Evolutionary conservation across 2,113 vertebrate genomes (phyloP), one percentile per base, ranked within the genome.

Genomic region (Cyprinodon brontotheroides): DNA sequence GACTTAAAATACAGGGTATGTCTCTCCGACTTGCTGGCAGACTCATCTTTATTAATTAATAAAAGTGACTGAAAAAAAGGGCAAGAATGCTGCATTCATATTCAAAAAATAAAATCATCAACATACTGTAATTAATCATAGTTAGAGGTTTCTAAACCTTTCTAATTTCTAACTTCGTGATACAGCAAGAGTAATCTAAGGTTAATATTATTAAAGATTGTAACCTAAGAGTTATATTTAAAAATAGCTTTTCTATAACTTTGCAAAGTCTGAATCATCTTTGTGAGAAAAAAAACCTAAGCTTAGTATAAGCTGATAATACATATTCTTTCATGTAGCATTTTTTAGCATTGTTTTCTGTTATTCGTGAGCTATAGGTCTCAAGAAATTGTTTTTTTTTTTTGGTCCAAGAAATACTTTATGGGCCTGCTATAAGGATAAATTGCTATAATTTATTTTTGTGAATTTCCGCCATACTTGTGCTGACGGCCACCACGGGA

Each of bases 71-170:
- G 45, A 78, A 75, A 22, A 47, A 80, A 65, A 59, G 20, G 72
- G n/a, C 43, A 63, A 66, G 50, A 20, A 61, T n/a, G 38, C 11
- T 20, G 6, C 61, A 83, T 80, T 78, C 62, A 70, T 43, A 78
- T 86, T 78, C 75, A 61, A 67, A 70, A 76, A 38, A 63, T 71
- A 75, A 78, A 68, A 36, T 41, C 63, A 78, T 82, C 68, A 77
- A 29, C 36, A 22, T 50, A 29, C 29, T 29, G 1, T 29, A 39
- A 65, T 70, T 20, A 65, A 81, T 83, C 45, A 5, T 17, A 78
- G 65, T 76, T 63, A 61, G 3, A 50, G 72, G 36, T 22, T 15
- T 43, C 4, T 39, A 3, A 60, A 11, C 36, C 1, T 61, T 20
- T 68, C 65, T 45, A 12, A 64, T 73, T 61, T n/a, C 29, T 53